Conservation (phyloP, 2,113 vertebrate species). For the Bambusicola thoracicus region DNA sequence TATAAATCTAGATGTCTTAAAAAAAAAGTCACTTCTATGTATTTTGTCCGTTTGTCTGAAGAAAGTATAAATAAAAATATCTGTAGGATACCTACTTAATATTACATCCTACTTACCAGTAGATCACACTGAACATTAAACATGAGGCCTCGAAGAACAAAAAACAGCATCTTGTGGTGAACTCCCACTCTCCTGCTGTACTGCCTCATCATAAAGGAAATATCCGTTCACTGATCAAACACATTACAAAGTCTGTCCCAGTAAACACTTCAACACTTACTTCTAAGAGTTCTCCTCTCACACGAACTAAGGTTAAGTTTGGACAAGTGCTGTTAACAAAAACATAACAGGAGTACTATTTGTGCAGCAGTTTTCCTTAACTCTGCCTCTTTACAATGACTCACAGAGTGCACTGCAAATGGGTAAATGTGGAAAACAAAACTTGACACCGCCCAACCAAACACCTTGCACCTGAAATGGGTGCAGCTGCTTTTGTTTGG, state of each 20-base stretch:
- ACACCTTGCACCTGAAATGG: background rate
- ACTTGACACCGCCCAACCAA: background rate
- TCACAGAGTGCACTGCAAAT: background rate
- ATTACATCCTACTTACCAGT: background rate
- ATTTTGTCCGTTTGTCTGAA: background rate
- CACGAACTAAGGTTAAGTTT: background rate
- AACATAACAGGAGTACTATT: background rate
- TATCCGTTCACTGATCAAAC: background rate
- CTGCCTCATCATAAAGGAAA: background rate
- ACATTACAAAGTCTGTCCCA: no score
- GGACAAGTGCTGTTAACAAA: background rate
- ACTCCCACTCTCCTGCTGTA: background rate
- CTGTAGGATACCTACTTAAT: background rate
- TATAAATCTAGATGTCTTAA: background rate
- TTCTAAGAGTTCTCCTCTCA: background rate
- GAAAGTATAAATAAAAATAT: background rate
- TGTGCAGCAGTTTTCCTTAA: background rate
- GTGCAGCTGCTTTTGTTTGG: no score
- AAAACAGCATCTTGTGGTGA: background rate
- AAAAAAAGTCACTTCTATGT: background rate
- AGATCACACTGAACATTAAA: background rate
- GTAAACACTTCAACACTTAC: background rate
- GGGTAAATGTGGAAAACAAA: background rate
- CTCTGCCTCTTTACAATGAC: background rate
- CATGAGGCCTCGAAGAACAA: background rate